These are phyloP conservation scores for Pseudopleuronectes americanus DNA, from an alignment of 2,797 vertebrate genomes.

Conservation along the genomic window DNA sequence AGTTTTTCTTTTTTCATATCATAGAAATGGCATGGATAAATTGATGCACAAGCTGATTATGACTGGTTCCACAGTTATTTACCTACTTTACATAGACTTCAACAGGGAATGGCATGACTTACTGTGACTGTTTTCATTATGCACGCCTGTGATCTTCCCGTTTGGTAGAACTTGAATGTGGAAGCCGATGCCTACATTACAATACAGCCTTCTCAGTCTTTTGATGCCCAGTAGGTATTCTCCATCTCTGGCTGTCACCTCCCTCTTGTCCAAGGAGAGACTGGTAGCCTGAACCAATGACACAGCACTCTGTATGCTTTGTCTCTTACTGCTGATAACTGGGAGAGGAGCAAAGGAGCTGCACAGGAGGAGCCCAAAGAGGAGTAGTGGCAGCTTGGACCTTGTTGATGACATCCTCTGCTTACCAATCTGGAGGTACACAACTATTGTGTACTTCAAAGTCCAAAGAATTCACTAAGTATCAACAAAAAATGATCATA, in stretches of 20 bases:
- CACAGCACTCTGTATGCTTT: constrained; percentile 66
- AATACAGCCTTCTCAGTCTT: constrained; percentile 91
- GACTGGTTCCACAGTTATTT: background rate
- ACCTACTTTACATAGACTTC: background rate
- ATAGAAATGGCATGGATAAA: too few species aligned
- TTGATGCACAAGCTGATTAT: background rate
- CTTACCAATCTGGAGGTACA: constrained; percentile 2
- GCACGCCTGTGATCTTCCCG: constrained; percentile 91
- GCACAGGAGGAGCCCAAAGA: constrained; percentile 85
- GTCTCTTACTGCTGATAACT: constrained; percentile 44
- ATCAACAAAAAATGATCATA: constrained; percentile 5
- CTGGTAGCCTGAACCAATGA: constrained; percentile 82
- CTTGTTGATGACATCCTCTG: constrained; percentile 84
- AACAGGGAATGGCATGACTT: constrained; percentile 74
- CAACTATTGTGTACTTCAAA: background rate
- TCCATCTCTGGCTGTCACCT: constrained; percentile 84
- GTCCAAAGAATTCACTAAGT: constrained; percentile 10
- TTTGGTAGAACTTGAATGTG: constrained; percentile 93
- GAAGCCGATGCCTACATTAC: constrained; percentile 97
- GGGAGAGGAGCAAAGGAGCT: constrained; percentile 77
- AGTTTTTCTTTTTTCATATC: too few species aligned
- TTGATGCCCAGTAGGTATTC: constrained; percentile 95
- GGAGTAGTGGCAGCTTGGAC: constrained; percentile 83
- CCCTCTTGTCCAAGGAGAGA: constrained; percentile 86
- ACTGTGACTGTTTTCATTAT: constrained; percentile 94